phyloP scores from a whole-genome alignment of 1,140 invertebrate genomes.

The Reticulitermes speratus region DNA sequence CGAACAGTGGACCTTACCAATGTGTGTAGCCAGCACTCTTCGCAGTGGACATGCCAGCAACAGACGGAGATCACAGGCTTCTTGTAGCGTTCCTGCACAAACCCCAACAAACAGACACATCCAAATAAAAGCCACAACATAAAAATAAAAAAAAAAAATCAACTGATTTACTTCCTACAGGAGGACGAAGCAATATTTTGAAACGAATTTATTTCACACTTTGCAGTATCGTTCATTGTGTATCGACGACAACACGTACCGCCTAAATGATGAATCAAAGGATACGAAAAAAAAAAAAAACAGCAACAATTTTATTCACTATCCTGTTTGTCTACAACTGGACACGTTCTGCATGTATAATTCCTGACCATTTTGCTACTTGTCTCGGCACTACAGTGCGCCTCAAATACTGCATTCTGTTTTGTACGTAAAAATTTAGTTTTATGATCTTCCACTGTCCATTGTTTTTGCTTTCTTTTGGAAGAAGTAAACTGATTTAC shows the following conservation, averaged over 20 bases:
- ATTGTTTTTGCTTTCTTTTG: neutral
- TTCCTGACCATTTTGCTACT: neutral
- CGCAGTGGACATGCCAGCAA: conserved; percentile 96
- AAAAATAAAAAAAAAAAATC: neutral
- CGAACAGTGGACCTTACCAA: conserved; percentile 53
- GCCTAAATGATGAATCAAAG: neutral
- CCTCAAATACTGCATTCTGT: neutral
- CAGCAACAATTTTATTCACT: neutral
- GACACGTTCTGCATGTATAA: neutral
- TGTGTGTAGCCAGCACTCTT: conserved; percentile 90
- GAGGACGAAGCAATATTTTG: neutral
- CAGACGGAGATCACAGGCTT: conserved; percentile 92
- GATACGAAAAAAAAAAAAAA: too few species aligned
- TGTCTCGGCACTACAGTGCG: neutral
- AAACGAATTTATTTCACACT: neutral
- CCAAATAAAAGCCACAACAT: neutral
- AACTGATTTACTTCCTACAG: neutral
- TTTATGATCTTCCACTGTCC: neutral
- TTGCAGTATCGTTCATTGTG: neutral
- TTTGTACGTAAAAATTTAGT: neutral
- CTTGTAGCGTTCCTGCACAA: conserved; percentile 66
- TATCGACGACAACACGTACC: neutral
- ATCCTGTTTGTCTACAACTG: neutral
- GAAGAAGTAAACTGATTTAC: neutral
- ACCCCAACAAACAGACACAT: conserved; percentile 38